Base-by-base conservation (phyloP, 2,113 vertebrate species). In the Progne subis region DNA sequence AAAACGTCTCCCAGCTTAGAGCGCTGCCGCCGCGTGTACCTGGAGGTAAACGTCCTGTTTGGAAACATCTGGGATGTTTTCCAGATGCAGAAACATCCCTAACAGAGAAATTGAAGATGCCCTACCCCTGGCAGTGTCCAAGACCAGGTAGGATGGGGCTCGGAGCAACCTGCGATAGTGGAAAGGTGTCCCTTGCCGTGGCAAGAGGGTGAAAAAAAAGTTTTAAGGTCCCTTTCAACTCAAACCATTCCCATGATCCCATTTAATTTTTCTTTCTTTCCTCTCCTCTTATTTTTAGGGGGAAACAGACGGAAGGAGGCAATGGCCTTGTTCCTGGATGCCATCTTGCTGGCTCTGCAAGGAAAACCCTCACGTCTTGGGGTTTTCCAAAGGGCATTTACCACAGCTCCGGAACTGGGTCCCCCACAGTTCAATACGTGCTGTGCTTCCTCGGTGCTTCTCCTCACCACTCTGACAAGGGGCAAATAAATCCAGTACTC, bases 351-450 rank as follows among this genome's bases (percentile, higher is more conserved):
- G 5, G 34, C 17, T 89, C 20, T 25, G 41, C 56, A 9, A 37
- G 39, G 49, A 23, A 29, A 31, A 49, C 9, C 19, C 55, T 41
- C 39, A 4, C 2, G 2, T 0, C 32, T 13, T 21, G 25, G 20
- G 20, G 11, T 43, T 93, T 68, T 21, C 59, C 52, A 3, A 61
- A 52, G 23, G 49, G 37, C 34, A 68, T 16, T 5, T 14, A 0
- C 61, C 7, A 17, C 59, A 75, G n/a, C 37, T n/a, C 28, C 1
- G 7, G 18, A 4, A 14, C 24, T 15, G 68, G 24, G 25, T 55
- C 43, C 1, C 2, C 2, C 53, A 2, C 19, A 1, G 39, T 13
- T 34, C 3, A 2, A 2, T 2, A 19, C 0, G 0, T 2, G 12
- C 39, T 7, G 9, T 18, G 9, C 18, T 11, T 60, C 61, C 10